A percentile compares a stretch with the other conserved stretches of the same genome.
Conservation (phyloP, 2,113 vertebrate species). For the Pituophis catenifer region DNA sequence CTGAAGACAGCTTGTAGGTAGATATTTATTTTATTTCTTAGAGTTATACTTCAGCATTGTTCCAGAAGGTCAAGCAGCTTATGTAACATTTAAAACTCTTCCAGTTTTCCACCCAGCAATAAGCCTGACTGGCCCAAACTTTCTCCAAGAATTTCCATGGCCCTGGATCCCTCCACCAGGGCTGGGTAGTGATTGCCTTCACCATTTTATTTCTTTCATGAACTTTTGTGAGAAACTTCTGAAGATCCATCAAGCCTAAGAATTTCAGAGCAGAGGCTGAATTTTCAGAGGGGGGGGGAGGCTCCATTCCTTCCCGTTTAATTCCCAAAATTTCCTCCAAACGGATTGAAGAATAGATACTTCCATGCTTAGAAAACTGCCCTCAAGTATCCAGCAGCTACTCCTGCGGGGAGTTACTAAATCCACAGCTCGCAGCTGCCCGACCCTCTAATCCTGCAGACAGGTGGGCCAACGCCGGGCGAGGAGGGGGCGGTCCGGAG, state of each 20-base stretch:
- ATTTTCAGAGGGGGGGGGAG: neutral
- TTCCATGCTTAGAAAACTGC: neutral
- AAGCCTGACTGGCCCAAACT: neutral
- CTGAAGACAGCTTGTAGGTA: neutral
- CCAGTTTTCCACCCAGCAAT: neutral
- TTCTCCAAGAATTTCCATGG: neutral
- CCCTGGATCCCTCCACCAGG: neutral
- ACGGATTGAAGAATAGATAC: neutral
- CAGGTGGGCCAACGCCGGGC: conserved; percentile 58
- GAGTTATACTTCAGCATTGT: neutral
- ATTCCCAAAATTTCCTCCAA: neutral
- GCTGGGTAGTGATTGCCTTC: neutral
- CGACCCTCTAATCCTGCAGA: conserved; percentile 58
- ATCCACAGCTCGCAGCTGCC: conserved; percentile 50
- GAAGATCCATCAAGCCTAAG: neutral
- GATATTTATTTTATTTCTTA: neutral
- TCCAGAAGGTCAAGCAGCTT: neutral
- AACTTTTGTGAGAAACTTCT: neutral
- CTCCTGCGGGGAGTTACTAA: conserved; percentile 46
- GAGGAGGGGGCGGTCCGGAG: conserved; percentile 44
- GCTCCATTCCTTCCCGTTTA: neutral
- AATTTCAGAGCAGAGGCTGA: neutral
- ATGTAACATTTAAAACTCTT: neutral
- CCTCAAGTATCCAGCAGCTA: neutral
- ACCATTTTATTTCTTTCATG: neutral